Percentiles rank a stretch among this genome's conserved stretches.
Evolutionary conservation across 2,113 vertebrate genomes (phyloP).

Genomic region (Notothenia coriiceps): DNA sequence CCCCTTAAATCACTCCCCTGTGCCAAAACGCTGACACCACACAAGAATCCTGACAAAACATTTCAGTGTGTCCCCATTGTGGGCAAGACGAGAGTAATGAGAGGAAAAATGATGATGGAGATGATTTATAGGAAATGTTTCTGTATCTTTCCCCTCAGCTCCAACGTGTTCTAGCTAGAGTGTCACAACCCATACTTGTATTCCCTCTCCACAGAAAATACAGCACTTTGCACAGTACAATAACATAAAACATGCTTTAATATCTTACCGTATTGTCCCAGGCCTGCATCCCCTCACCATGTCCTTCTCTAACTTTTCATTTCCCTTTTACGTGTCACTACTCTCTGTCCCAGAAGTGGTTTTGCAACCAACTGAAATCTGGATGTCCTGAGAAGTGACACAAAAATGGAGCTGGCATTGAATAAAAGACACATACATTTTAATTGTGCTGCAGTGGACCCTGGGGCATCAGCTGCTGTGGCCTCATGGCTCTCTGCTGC

Average conservation of each 20-base stretch:
- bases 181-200: background rate
- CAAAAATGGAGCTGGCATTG: slow-evolving; percentile 64
- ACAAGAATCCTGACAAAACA: slow-evolving; percentile 68
- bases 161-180: background rate
- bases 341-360: background rate
- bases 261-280: slow-evolving; percentile 47
- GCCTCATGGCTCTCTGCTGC: slow-evolving; percentile 91
- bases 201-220: background rate
- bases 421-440: slow-evolving; percentile 72
- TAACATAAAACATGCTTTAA: slow-evolving; percentile 13
- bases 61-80: slow-evolving; percentile 42
- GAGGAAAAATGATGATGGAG: slow-evolving; percentile 10
- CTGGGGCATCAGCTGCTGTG: slow-evolving; percentile 40
- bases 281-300: slow-evolving; percentile 9
- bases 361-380: slow-evolving; percentile 46
- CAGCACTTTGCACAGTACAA: background rate
- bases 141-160: background rate
- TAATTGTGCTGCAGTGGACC: slow-evolving; percentile 68
- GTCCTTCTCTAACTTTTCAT: background rate
- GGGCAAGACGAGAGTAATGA: slow-evolving; percentile 42
- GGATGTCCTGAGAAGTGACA: slow-evolving; percentile 58
- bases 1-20: slow-evolving; percentile 81
- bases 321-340: slow-evolving; percentile 1
- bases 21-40: slow-evolving; percentile 77
- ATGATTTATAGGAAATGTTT: slow-evolving; percentile 15